phyloP scores from a whole-genome alignment of 2,797 vertebrate genomes.

The Amphiprion clarkii region DNA sequence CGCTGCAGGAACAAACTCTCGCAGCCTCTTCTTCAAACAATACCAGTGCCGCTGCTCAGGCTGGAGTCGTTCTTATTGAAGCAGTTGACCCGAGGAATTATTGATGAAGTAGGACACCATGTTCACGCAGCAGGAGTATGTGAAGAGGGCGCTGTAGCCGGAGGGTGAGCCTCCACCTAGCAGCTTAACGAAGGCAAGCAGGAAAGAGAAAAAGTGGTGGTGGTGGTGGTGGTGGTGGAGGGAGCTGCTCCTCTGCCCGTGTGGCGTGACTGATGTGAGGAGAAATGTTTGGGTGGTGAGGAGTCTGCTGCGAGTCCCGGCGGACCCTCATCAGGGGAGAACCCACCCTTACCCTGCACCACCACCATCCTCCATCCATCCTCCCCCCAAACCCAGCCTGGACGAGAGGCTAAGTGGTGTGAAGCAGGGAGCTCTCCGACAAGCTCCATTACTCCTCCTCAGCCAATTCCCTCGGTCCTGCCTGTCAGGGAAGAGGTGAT shows the following conservation, averaged over 20 bases:
- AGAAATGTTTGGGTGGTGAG: conserved; percentile 86
- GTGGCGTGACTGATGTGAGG: conserved; percentile 81
- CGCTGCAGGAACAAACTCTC: background rate
- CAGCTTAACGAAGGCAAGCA: conserved; percentile 51
- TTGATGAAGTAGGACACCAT: conserved; percentile 70
- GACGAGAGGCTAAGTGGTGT: conserved; percentile 84
- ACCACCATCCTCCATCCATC: background rate
- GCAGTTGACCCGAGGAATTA: conserved; percentile 74
- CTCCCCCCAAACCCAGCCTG: conserved; percentile 48
- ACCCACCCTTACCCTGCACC: conserved; percentile 30
- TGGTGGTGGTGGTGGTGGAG: conserved; percentile 16
- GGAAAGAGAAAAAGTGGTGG: background rate
- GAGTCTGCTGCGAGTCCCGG: conserved; percentile 71
- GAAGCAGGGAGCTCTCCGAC: conserved; percentile 81
- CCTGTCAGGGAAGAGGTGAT: conserved; percentile 80
- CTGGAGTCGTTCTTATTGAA: conserved; percentile 33
- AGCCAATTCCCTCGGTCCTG: conserved; percentile 69
- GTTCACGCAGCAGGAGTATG: conserved; percentile 72
- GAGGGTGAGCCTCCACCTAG: conserved; percentile 24
- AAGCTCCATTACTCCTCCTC: conserved; percentile 84
- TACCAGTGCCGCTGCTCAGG: background rate
- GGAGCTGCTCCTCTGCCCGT: conserved; percentile 59
- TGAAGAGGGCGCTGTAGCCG: conserved; percentile 50
- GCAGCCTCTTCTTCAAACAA: conserved; percentile 42
- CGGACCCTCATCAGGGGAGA: conserved; percentile 73